phyloP scores from a whole-genome alignment of 2,888 invertebrate species.

The Lissocephala sabroskyi region DNA sequence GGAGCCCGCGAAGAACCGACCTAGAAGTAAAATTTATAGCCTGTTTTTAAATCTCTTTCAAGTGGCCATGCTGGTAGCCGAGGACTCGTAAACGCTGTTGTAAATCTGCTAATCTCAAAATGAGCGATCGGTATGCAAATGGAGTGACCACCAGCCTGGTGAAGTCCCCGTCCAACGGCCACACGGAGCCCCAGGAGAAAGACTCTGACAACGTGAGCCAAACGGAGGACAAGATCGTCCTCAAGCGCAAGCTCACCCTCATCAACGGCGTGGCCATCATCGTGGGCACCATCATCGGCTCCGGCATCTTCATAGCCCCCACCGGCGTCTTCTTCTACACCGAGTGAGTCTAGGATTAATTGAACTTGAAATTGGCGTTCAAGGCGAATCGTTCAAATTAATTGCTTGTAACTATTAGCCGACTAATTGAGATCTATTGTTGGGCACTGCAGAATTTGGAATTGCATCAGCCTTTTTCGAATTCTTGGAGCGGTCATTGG shows the following conservation, averaged over 20 bases:
- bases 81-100: background rate
- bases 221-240: constrained; percentile 76
- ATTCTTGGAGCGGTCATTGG: no score
- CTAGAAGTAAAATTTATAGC: no score
- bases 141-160: constrained; percentile 58
- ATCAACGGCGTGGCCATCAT: constrained; percentile 90
- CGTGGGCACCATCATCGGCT: constrained; percentile 91
- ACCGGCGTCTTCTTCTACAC: constrained; percentile 82
- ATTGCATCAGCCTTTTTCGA: constrained; percentile 49
- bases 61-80: background rate
- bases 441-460: no score
- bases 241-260: constrained; percentile 88
- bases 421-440: constrained; percentile 1
- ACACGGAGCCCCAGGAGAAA: constrained; percentile 10
- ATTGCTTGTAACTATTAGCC: no score
- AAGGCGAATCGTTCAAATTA: no score
- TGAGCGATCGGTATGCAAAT: constrained; percentile 64
- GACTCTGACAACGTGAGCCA: constrained; percentile 1
- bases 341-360: constrained; percentile 73
- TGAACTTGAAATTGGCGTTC: no score
- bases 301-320: constrained; percentile 95
- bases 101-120: constrained; percentile 19
- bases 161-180: constrained; percentile 31
- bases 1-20: no score
- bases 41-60: background rate